phyloP scores from a whole-genome alignment of 64 coral and sea anemone genomes.

The Cladopsammia gracilis region DNA sequence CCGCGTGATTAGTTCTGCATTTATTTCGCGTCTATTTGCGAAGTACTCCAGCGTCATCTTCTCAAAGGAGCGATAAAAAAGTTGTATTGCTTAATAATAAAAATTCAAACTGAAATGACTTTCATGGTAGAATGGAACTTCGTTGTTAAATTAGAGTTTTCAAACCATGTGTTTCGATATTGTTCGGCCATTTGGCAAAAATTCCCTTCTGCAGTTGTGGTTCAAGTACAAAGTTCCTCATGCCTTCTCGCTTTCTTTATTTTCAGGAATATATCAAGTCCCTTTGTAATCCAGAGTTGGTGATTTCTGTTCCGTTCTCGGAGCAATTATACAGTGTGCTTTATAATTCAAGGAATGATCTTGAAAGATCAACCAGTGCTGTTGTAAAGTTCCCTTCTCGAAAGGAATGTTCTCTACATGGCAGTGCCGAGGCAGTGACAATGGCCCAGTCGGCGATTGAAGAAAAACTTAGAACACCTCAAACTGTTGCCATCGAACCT shows the following conservation, averaged over 20 bases:
- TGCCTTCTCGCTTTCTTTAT: background rate
- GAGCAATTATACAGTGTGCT: constrained; percentile 57
- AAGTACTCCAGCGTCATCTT: background rate
- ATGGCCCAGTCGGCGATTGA: constrained; percentile 88
- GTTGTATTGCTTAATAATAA: background rate
- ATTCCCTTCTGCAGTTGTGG: background rate
- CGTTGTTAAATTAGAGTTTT: background rate
- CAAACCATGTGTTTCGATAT: background rate
- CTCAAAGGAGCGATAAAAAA: too few relatives aligned
- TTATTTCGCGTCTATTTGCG: background rate
- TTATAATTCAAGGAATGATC: constrained; percentile 33
- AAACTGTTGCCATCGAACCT: constrained; percentile 62
- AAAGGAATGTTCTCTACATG: constrained; percentile 55
- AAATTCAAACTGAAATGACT: background rate
- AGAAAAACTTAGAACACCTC: constrained; percentile 41
- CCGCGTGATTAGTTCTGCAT: too few relatives aligned
- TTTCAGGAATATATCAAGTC: constrained; percentile 93
- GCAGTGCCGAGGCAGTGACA: constrained; percentile 64
- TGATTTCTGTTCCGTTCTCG: constrained; percentile 22
- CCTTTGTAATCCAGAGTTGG: constrained; percentile 71
- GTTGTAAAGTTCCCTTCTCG: constrained; percentile 75
- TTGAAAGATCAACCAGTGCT: constrained; percentile 81
- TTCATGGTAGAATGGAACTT: background rate
- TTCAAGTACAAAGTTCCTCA: too few relatives aligned
- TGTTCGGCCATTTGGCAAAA: background rate